Evolutionary conservation across 1,140 invertebrate genomes (phyloP), one percentile per base, ranked within the genome.

Genomic region (Zaprionus tsacasi): DNA sequence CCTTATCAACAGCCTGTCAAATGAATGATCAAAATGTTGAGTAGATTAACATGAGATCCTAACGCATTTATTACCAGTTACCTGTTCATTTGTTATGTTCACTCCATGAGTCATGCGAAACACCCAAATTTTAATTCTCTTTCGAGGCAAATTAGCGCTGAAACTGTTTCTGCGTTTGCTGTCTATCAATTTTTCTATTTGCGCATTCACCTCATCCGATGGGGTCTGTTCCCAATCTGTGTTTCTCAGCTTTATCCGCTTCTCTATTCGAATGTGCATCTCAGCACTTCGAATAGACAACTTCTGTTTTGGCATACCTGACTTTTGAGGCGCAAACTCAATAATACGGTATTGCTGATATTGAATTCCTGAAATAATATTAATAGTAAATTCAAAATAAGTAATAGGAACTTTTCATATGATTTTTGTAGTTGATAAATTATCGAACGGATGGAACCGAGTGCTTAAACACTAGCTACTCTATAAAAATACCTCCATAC

Each of bases 271-370:
- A 52, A 92, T 81, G 56, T 92, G 91, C 27, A 92, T 91, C 60
- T 91, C 73, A 6, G 91, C 91, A 60, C 81, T 81, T 13, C 80
- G 76, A 54, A 92, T 82, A 13, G 75, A 74, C 13, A 92, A 54
- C 66, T 91, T 91, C 93, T 87, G 95, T 89, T 93, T 94, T 30
- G 93, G 93, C 81, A 95, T 94, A 43, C 86, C 56, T 94, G 94
- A 79, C 95, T 95, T 69, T 96, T 95, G 67, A 94, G 95, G 69
- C 27, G 83, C 57, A 93, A 98, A 98, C 92, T 98, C 96, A 59
- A 98, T 93, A 61, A 98, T 93, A 30, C 96, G 95, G 91, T 98
- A 97, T 6, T 96, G 96, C 91, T 98, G 81, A 59, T 79, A 90
- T 69, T 80, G 95, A 95, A 73, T 95, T 94, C 89, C 97, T 97